phyloP scores from a whole-genome alignment of 2,797 vertebrate species.

The Enteromius trimaculatus region DNA sequence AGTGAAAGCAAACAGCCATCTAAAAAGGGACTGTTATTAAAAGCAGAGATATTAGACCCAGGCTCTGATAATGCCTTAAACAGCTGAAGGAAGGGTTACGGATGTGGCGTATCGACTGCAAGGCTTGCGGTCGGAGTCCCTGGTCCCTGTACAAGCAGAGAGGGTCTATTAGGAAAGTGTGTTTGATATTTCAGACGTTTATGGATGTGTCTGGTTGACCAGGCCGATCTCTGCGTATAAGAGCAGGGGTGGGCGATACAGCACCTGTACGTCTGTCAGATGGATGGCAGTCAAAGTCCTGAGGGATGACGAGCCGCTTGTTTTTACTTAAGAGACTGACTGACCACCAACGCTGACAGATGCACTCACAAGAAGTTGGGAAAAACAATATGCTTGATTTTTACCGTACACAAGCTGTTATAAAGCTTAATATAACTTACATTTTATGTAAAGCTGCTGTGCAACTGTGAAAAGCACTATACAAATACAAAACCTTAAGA shows the following conservation, averaged over 20 bases:
- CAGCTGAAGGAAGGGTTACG: conserved; percentile 57
- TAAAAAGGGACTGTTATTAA: conserved; percentile 35
- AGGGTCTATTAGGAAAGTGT: conserved; percentile 65
- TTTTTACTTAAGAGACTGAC: not conserved
- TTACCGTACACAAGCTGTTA: too few relatives aligned
- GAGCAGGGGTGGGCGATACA: not conserved
- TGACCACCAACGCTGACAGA: not conserved
- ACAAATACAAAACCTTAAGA: not conserved
- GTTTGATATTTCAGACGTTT: conserved; percentile 67
- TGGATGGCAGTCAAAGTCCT: not conserved
- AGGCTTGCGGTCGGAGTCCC: conserved; percentile 52
- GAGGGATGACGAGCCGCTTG: not conserved
- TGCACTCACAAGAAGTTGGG: not conserved
- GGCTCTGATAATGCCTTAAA: conserved; percentile 63
- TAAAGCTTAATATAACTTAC: too few relatives aligned
- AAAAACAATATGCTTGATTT: not conserved
- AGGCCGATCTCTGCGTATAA: conserved; percentile 34
- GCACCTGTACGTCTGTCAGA: conserved; percentile 57
- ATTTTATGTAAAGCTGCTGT: too few relatives aligned
- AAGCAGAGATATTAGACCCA: conserved; percentile 49
- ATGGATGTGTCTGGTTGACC: conserved; percentile 57
- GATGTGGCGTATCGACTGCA: conserved; percentile 58
- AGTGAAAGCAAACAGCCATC: conserved; percentile 56
- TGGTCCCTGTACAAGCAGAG: conserved; percentile 58
- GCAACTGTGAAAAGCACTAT: too few relatives aligned